Evolutionary conservation across 2,113 vertebrate genomes (phyloP).

Genomic region (Riparia riparia): DNA sequence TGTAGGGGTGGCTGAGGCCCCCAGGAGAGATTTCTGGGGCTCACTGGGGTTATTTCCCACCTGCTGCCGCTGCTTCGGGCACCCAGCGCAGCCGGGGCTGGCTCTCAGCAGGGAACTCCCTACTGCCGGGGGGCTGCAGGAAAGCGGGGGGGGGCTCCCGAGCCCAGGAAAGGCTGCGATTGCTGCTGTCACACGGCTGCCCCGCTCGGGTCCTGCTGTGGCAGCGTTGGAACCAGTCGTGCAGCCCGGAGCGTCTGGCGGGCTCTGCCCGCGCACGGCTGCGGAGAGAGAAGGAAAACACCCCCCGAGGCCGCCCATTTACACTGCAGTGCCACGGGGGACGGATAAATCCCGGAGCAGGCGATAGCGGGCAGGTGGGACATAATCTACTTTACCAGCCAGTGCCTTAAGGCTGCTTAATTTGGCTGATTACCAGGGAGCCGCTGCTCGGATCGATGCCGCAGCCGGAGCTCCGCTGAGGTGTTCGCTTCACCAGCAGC

Average conservation of each 20-base stretch:
- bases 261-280: background rate
- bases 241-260: rapidly evolving
- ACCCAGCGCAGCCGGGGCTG: too few species aligned
- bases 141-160: background rate
- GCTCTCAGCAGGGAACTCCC: too few species aligned
- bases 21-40: background rate
- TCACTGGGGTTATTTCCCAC: rapidly evolving
- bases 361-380: background rate
- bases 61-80: background rate
- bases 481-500: background rate
- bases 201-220: background rate
- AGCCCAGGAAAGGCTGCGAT: too few species aligned
- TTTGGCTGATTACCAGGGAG: slow-evolving; percentile 11
- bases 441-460: background rate
- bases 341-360: background rate
- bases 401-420: slow-evolving; percentile 6
- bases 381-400: background rate
- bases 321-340: background rate
- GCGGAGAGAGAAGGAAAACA: background rate
- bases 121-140: background rate
- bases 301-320: background rate
- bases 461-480: background rate
- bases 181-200: too few species aligned
- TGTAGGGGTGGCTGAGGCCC: rapidly evolving
- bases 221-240: background rate